phyloP scores from a whole-genome alignment of 2,113 vertebrate species.

The Agapornis roseicollis region DNA sequence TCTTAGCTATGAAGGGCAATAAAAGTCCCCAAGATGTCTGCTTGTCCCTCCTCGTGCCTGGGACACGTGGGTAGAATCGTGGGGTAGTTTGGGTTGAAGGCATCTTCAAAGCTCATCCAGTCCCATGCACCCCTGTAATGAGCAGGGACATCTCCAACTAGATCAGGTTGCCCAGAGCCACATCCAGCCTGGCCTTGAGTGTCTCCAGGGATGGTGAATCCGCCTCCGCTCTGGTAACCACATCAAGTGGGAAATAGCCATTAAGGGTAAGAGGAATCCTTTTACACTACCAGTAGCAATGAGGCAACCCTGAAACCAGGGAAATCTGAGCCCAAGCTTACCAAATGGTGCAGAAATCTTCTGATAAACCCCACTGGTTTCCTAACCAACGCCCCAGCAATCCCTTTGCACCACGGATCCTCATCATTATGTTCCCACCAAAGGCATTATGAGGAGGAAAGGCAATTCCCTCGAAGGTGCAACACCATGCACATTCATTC shows the following conservation, averaged over 20 bases:
- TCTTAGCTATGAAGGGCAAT: not conserved
- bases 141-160: not conserved
- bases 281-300: not conserved
- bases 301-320: accelerated
- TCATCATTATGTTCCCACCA: not conserved
- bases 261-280: not conserved
- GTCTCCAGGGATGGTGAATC: not conserved
- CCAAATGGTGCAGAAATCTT: not conserved
- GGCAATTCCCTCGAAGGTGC: not conserved
- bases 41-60: not conserved
- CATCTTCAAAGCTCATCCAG: not conserved
- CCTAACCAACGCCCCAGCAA: accelerated
- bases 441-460: not conserved
- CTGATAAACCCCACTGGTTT: not conserved
- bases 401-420: not conserved
- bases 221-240: not conserved
- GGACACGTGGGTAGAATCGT: not conserved
- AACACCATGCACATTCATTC: too few relatives aligned
- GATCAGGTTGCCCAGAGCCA: not conserved
- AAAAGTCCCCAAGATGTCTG: not conserved
- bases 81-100: not conserved
- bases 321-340: not conserved
- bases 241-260: not conserved
- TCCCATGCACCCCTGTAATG: not conserved
- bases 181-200: not conserved